These are phyloP conservation scores for Tragulus kanchil DNA, from an alignment of 2,113 vertebrate species.

Conservation along the genomic window DNA sequence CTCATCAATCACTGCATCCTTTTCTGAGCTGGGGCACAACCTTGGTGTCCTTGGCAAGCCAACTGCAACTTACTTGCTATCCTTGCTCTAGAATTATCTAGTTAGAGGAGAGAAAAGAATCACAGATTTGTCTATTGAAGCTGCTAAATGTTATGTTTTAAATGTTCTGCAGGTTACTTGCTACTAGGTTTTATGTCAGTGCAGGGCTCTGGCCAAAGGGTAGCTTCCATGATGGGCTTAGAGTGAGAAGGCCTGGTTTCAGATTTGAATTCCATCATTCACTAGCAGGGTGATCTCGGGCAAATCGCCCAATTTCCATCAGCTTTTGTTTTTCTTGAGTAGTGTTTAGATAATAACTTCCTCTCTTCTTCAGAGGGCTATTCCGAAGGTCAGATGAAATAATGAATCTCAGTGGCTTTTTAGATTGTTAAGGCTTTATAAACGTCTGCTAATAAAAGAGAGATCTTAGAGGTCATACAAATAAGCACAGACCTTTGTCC, in stretches of 20 bases:
- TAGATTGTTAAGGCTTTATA: background rate
- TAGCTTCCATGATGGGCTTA: background rate
- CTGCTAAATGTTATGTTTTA: background rate
- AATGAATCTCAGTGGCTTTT: background rate
- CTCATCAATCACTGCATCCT: background rate
- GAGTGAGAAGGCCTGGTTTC: background rate
- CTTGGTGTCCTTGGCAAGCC: background rate
- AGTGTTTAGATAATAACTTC: background rate
- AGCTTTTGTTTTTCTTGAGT: background rate
- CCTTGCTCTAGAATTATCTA: background rate
- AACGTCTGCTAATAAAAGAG: background rate
- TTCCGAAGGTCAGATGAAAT: background rate
- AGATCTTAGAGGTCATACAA: background rate
- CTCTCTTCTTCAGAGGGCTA: background rate
- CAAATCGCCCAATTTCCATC: background rate
- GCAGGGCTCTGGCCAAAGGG: background rate
- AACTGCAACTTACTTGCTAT: background rate
- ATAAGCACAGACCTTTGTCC: background rate
- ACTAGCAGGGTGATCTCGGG: background rate
- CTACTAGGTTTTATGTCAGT: background rate
- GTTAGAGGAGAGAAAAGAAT: background rate
- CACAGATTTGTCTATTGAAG: background rate
- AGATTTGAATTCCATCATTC: background rate
- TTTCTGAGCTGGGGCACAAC: background rate
- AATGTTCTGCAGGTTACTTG: background rate